Conservation (phyloP, 2,888 invertebrate genomes). For the Troides helena region DNA sequence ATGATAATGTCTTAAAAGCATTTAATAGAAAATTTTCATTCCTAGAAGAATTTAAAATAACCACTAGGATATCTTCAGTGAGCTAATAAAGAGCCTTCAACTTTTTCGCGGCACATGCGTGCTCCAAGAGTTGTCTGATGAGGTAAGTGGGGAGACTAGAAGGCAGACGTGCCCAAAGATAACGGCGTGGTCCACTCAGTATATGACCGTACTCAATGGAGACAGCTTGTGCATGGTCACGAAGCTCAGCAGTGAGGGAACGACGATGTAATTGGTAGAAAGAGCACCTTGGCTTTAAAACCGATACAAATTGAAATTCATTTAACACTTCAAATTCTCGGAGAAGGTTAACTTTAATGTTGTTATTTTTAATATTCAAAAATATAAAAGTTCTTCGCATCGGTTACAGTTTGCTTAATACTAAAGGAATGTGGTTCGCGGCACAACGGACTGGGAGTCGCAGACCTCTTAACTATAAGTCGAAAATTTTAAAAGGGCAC, state of each 20-base stretch:
- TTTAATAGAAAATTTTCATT: background rate
- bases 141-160: no score
- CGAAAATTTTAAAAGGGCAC: conserved; percentile 66
- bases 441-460: conserved; percentile 44
- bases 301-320: conserved; percentile 6
- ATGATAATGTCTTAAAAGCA: background rate
- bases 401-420: conserved; percentile 51
- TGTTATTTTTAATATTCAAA: conserved; percentile 24
- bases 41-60: no score
- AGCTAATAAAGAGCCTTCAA: no score
- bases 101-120: no score
- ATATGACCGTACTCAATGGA: no score
- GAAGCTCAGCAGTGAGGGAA: no score
- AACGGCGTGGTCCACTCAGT: no score
- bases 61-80: no score
- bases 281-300: conserved; percentile 3
- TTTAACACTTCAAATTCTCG: conserved; percentile 10
- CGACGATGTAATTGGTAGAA: background rate
- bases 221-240: no score
- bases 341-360: conserved; percentile 3
- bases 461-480: conserved; percentile 43
- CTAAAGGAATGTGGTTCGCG: conserved; percentile 74
- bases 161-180: no score
- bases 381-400: conserved; percentile 36
- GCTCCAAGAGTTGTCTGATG: no score